These are phyloP conservation scores for Melieria omissa DNA, from an alignment of 2,888 invertebrate genomes.

Conservation along the genomic window DNA sequence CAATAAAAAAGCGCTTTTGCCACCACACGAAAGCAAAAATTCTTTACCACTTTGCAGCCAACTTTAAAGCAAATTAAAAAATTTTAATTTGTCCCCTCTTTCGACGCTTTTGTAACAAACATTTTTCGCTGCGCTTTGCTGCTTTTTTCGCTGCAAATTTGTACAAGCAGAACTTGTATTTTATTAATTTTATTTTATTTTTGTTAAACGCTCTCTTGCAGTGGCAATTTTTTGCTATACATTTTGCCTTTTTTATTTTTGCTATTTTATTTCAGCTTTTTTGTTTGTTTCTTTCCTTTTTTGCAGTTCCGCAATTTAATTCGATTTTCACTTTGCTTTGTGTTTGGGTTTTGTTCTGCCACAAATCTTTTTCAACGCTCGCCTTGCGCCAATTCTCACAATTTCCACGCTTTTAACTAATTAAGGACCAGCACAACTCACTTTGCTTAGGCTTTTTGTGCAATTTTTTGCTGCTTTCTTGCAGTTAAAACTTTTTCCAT, in stretches of 20 bases:
- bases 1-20: background rate
- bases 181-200: background rate
- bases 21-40: background rate
- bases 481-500: too few species aligned
- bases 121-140: background rate
- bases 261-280: background rate
- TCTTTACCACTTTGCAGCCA: too few species aligned
- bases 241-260: background rate
- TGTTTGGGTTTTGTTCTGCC: too few species aligned
- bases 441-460: too few species aligned
- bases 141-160: background rate
- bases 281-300: background rate
- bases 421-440: too few species aligned
- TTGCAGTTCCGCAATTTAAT: background rate
- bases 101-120: background rate
- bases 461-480: too few species aligned
- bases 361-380: too few species aligned
- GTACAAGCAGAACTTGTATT: slow-evolving; percentile 4
- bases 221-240: background rate
- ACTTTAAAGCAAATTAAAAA: too few species aligned
- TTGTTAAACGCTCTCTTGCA: background rate
- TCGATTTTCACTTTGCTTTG: too few species aligned
- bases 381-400: too few species aligned
- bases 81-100: background rate
- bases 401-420: too few species aligned